phyloP scores from a whole-genome alignment of 2,888 invertebrate genomes.

The Ochropleura leucogaster region DNA sequence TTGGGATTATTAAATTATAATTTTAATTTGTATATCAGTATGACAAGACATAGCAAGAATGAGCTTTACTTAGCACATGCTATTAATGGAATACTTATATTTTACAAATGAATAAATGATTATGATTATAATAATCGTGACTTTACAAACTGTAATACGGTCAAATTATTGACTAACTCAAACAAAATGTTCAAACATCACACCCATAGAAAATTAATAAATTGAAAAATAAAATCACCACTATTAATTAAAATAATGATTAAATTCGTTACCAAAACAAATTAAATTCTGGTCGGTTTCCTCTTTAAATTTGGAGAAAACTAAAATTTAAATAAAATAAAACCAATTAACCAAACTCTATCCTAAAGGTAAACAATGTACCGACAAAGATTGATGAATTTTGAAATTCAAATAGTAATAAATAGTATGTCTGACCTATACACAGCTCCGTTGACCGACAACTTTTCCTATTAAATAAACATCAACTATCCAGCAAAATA shows the following conservation, averaged over 20 bases:
- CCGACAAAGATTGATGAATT: slow-evolving; percentile 37
- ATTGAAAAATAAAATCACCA: background rate
- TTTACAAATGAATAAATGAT: too few species aligned
- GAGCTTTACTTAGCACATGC: too few species aligned
- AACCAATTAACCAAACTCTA: slow-evolving; percentile 17
- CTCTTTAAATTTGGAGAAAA: background rate
- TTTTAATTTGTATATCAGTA: too few species aligned
- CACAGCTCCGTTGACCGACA: slow-evolving; percentile 51
- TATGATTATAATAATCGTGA: slow-evolving; percentile 37
- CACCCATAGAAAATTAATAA: background rate
- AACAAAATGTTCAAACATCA: slow-evolving; percentile 9
- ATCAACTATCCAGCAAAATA: slow-evolving; percentile 67
- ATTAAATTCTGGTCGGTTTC: background rate
- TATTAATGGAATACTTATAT: too few species aligned
- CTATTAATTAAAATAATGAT: background rate
- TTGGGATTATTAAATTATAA: too few species aligned
- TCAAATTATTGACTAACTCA: slow-evolving; percentile 30
- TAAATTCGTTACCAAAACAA: background rate
- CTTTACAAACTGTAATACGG: slow-evolving; percentile 35
- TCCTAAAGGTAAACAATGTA: slow-evolving; percentile 30
- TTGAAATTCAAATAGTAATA: slow-evolving; percentile 62
- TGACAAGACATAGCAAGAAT: too few species aligned
- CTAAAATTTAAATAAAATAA: slow-evolving; percentile 18
- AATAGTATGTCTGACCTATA: slow-evolving; percentile 47
- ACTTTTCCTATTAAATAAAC: slow-evolving; percentile 70